Conservation (phyloP, 1,140 invertebrate genomes). For the Hylaeus anthracinus region DNA sequence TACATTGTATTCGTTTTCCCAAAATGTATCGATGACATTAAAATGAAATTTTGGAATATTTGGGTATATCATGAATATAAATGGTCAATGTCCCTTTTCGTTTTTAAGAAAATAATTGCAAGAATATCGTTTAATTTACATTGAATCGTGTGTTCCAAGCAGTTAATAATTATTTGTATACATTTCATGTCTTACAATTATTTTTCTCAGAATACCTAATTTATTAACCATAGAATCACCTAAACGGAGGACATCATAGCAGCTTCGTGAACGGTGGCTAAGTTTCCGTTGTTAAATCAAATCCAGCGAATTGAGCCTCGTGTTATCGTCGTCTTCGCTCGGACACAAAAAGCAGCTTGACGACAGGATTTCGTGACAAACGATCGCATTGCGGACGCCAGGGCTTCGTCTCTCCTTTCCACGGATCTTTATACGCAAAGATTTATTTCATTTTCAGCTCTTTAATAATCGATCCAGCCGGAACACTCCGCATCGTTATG, state of each 20-base stretch:
- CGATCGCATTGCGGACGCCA: slow-evolving; percentile 53
- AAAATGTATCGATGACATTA: too few relatives aligned
- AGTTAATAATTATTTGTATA: too few relatives aligned
- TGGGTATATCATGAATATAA: too few relatives aligned
- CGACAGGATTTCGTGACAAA: slow-evolving; percentile 65
- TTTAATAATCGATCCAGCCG: not conserved
- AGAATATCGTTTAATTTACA: too few relatives aligned
- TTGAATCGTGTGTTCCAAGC: too few relatives aligned
- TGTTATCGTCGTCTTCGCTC: slow-evolving; percentile 40
- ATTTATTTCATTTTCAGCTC: slow-evolving; percentile 11
- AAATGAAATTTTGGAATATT: too few relatives aligned
- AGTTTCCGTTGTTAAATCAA: slow-evolving; percentile 61
- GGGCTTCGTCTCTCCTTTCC: slow-evolving; percentile 23
- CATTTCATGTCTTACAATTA: too few relatives aligned
- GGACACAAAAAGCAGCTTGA: slow-evolving; percentile 66
- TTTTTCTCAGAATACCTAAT: too few relatives aligned
- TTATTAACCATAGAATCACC: not conserved
- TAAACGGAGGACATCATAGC: slow-evolving; percentile 26
- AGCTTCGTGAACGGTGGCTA: slow-evolving; percentile 51
- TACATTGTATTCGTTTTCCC: not conserved
- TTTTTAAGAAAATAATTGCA: too few relatives aligned
- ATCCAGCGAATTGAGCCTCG: slow-evolving; percentile 44
- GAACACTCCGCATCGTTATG: not conserved
- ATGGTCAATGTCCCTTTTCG: too few relatives aligned
- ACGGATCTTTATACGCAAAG: slow-evolving; percentile 11